Evolutionary conservation across 1,140 invertebrate genomes (phyloP), one percentile per base, ranked within the genome.

Genomic region (Sarcophaga bullata): DNA sequence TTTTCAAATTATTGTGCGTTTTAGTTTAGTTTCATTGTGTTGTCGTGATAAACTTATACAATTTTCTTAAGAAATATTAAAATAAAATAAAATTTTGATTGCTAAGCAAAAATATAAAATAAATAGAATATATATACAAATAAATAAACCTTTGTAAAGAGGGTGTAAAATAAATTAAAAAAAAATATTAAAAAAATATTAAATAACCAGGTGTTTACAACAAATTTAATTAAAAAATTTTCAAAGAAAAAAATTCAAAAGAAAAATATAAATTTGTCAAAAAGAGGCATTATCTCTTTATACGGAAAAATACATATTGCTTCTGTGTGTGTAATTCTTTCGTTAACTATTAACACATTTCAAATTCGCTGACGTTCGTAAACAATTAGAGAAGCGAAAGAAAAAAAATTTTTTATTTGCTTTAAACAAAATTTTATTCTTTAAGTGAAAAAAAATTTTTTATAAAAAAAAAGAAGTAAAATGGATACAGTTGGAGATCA

Each of bases 401-500:
- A 62, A 62, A 17, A n/a, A 13, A n/a, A 17, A 62, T 17, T 62
- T 7, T 1, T 68, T 68, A 2, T 68, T 68, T 52, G 4, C 19
- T 19, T 25, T 25, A 68, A 58, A 68, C 62, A 25, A 68, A 68
- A 68, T 9, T 10, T 52, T n/a, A 68, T 9, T 68, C 10, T 68
- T 19, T 7, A 19, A 68, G n/a, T 68, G 62, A 68, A 68, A 19
- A 68, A 3, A 68, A 68, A 19, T n/a, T 50, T 52, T 25, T 11
- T 52, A 78, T 5, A 17, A 37, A 37, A 11, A 81, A 81, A 82
- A 62, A 49, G 11, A 19, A 15, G 17, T 8, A 76, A 80, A 83
- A 82, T 83, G 49, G 80, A 83, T 58, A 52, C 62, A 78, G 58
- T 85, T 82, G 85, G 87, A 72, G 81, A 84, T 52, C 46, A 76